Percentiles rank a stretch among this genome's conserved stretches.
phyloP scores from a whole-genome alignment of 2,113 vertebrate genomes.

The Tauraco erythrolophus region DNA sequence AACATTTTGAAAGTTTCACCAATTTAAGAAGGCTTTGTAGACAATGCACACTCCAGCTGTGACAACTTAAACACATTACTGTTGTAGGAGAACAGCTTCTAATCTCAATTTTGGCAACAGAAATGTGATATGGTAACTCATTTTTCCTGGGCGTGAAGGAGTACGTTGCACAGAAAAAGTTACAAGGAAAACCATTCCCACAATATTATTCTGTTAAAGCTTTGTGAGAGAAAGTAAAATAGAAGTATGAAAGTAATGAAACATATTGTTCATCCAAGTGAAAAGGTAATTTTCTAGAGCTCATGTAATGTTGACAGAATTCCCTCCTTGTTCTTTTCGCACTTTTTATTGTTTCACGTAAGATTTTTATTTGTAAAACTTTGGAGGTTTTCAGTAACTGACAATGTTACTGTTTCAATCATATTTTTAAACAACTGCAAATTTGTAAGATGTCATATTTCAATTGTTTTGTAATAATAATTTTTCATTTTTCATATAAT shows the following conservation, averaged over 20 bases:
- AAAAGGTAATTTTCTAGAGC: background rate
- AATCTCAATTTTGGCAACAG: background rate
- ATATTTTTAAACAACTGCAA: background rate
- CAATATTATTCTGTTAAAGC: background rate
- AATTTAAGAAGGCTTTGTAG: background rate
- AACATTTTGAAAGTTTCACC: background rate
- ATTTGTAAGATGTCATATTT: background rate
- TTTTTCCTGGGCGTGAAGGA: background rate
- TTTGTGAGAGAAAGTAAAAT: background rate
- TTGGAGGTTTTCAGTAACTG: background rate
- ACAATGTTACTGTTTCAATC: background rate
- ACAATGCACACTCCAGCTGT: background rate
- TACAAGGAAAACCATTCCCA: background rate
- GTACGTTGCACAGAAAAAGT: background rate
- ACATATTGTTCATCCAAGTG: background rate
- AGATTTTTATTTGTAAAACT: background rate
- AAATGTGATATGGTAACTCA: background rate
- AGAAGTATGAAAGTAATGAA: background rate
- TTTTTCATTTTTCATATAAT: background rate
- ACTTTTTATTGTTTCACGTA: background rate
- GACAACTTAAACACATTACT: background rate
- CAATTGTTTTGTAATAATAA: background rate
- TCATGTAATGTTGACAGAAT: background rate
- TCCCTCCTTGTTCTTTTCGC: background rate
- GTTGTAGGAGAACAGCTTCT: background rate